Percentiles rank a stretch among this genome's conserved stretches.
Conservation (phyloP, 2,797 vertebrate genomes). For the Chaetophractus vellerosus region DNA sequence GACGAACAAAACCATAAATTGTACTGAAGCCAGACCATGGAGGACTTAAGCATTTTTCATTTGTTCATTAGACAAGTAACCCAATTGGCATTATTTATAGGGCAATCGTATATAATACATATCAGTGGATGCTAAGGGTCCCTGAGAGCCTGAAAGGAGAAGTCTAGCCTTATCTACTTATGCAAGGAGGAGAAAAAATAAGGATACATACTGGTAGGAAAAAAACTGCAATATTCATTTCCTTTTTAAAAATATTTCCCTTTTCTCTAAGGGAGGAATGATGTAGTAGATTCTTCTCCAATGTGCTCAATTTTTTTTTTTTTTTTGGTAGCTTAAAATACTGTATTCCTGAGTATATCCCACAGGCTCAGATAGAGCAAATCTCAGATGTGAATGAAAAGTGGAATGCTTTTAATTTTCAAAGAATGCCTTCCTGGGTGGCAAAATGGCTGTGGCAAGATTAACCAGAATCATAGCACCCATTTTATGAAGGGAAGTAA, state of each 20-base stretch:
- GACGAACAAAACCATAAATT: background rate
- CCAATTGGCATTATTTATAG: background rate
- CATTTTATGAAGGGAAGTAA: slow-evolving; percentile 71
- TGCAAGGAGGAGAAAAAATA: background rate
- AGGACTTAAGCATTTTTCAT: background rate
- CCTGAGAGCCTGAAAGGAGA: background rate
- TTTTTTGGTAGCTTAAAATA: background rate
- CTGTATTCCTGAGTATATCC: background rate
- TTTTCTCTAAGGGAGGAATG: background rate
- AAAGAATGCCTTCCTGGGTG: slow-evolving; percentile 68
- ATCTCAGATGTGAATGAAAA: slow-evolving; percentile 61
- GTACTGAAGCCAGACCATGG: background rate
- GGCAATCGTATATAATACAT: background rate
- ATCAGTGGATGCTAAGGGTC: background rate
- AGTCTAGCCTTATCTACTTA: background rate
- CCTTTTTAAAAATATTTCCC: background rate
- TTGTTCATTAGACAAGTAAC: background rate
- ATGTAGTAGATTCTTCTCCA: background rate
- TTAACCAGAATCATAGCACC: slow-evolving; percentile 59
- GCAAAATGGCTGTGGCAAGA: slow-evolving; percentile 72
- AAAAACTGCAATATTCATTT: background rate
- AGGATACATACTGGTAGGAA: background rate
- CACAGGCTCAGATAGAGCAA: background rate
- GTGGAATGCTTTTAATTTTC: slow-evolving; percentile 54
- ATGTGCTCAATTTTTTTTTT: background rate